These are phyloP conservation scores for Coregonus suidteri DNA, from an alignment of 2,797 vertebrate species.

Conservation along the genomic window DNA sequence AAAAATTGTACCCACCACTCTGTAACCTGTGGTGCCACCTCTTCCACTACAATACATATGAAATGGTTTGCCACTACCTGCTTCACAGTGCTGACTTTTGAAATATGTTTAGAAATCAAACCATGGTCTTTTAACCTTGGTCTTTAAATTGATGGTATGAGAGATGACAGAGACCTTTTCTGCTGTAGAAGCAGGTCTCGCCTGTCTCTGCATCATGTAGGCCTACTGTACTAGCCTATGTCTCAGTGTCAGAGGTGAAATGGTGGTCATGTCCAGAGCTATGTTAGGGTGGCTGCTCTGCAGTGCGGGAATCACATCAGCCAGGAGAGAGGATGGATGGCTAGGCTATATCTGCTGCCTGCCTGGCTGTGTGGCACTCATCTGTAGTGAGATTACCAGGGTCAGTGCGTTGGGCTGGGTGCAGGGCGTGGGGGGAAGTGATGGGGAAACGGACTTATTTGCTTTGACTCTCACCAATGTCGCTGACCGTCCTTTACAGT, in stretches of 20 bases:
- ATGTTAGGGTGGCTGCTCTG: background rate
- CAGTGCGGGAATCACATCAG: background rate
- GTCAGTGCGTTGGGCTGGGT: constrained; percentile 46
- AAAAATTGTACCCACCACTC: no score
- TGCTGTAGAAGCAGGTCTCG: constrained; percentile 34
- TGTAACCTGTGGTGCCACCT: no score
- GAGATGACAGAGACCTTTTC: constrained; percentile 59
- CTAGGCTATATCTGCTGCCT: constrained; percentile 27
- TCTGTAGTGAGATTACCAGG: constrained; percentile 53
- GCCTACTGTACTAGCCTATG: background rate
- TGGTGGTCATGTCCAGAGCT: background rate
- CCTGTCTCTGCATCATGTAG: background rate
- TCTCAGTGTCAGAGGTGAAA: background rate
- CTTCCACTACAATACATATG: background rate
- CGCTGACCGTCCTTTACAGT: constrained; percentile 20
- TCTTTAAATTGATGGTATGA: constrained; percentile 43
- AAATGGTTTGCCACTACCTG: background rate
- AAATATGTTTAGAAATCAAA: background rate
- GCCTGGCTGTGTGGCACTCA: constrained; percentile 13
- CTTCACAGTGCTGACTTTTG: background rate
- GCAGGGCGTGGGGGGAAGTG: background rate
- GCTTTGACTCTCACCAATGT: constrained; percentile 46
- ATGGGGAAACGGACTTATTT: constrained; percentile 29
- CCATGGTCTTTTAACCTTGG: background rate
- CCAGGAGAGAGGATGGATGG: constrained; percentile 12